phyloP scores from a whole-genome alignment of 2,797 vertebrate genomes.

The Pantherophis vulpinus region DNA sequence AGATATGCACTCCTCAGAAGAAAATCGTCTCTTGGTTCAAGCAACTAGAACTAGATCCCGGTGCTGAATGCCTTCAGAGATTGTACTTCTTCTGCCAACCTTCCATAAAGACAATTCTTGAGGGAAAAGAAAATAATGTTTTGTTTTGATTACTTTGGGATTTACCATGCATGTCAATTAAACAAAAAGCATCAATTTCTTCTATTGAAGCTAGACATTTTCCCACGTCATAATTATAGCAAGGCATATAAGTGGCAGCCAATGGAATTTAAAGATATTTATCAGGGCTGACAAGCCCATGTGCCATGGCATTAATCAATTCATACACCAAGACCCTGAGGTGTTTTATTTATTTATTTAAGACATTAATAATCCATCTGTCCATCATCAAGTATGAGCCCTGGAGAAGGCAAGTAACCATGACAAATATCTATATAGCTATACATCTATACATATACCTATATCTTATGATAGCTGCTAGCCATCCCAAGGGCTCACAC shows the following conservation, averaged over 20 bases:
- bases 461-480: neutral
- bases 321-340: neutral
- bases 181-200: conserved; percentile 66
- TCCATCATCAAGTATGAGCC: neutral
- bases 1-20: conserved; percentile 61
- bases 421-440: neutral
- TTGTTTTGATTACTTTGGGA: conserved; percentile 57
- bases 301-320: neutral
- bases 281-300: conserved; percentile 50
- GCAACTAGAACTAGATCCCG: conserved; percentile 61
- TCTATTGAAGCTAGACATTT: conserved; percentile 66
- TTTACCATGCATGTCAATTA: conserved; percentile 67
- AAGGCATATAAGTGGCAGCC: conserved; percentile 25
- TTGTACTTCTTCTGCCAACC: conserved; percentile 62
- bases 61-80: conserved; percentile 59
- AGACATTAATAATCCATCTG: neutral
- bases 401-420: neutral
- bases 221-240: conserved; percentile 66
- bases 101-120: conserved; percentile 69
- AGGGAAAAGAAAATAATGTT: conserved; percentile 67
- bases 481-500: neutral
- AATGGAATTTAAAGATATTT: conserved; percentile 63
- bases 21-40: conserved; percentile 69
- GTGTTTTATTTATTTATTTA: conserved; percentile 3
- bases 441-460: neutral